Evolutionary conservation across 2,113 vertebrate species (phyloP).

Genomic region (Perca fluviatilis): DNA sequence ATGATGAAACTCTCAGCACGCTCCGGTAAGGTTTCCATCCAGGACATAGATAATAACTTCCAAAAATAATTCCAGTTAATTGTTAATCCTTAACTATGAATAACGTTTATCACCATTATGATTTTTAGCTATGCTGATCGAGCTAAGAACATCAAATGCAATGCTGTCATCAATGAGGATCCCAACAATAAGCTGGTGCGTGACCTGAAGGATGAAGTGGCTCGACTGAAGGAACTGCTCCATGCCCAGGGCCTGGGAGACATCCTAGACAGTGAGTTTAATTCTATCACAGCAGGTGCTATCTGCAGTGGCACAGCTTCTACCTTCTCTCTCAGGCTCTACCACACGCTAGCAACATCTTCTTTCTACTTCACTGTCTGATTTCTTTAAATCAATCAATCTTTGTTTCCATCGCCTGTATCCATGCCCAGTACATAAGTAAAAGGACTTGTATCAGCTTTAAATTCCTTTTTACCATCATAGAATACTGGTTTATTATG

Average conservation of each 20-base stretch:
- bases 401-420: conserved; percentile 42
- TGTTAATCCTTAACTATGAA: background rate
- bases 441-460: conserved; percentile 16
- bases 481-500: conserved; percentile 18
- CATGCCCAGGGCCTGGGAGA: conserved; percentile 97
- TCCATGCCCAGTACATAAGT: conserved; percentile 6
- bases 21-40: conserved; percentile 87
- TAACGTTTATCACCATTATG: background rate
- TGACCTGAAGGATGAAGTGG: conserved; percentile 97
- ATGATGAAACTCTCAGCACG: conserved; percentile 98
- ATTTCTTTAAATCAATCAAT: conserved; percentile 27
- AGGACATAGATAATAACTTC: background rate
- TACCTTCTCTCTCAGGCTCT: conserved; percentile 25
- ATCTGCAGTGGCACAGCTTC: conserved; percentile 22
- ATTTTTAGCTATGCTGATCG: conserved; percentile 93
- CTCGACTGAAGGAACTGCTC: conserved; percentile 94
- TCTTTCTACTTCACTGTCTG: conserved; percentile 45
- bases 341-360: conserved; percentile 29
- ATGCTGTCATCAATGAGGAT: conserved; percentile 98
- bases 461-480: background rate
- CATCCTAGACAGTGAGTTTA: conserved; percentile 97
- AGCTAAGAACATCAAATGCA: conserved; percentile 99
- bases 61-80: background rate
- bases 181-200: conserved; percentile 97
- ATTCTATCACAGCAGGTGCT: conserved; percentile 21